A percentile compares a stretch with the other conserved stretches of the same genome.
phyloP scores from a whole-genome alignment of 2,888 invertebrate genomes.

The Polylopha cassiicola region DNA sequence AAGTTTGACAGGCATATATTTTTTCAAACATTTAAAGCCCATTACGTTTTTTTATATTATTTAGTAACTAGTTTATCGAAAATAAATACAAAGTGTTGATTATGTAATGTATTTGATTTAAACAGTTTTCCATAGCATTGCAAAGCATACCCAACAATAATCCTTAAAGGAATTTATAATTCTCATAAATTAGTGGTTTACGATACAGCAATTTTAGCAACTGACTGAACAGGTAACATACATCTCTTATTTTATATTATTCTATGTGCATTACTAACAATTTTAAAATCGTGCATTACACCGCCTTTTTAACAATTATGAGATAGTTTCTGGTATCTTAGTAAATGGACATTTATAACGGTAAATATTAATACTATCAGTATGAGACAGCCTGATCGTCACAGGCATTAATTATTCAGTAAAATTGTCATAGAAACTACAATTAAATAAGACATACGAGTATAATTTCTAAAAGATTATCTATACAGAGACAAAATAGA shows the following conservation, averaged over 20 bases:
- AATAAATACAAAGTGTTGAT: too few relatives aligned
- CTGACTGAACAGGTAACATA: constrained; percentile 14
- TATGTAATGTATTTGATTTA: too few relatives aligned
- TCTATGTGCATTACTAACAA: constrained; percentile 16
- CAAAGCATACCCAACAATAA: constrained; percentile 8
- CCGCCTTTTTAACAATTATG: constrained; percentile 10
- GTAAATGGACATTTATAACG: constrained; percentile 15
- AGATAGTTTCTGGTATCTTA: neutral
- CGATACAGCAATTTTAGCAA: constrained; percentile 13
- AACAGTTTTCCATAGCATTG: too few relatives aligned
- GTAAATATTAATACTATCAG: constrained; percentile 17
- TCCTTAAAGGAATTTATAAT: constrained; percentile 9
- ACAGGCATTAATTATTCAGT: constrained; percentile 9
- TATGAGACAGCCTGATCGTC: constrained; percentile 6
- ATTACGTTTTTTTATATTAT: too few relatives aligned
- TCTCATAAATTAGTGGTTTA: constrained; percentile 3
- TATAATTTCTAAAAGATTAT: constrained; percentile 57
- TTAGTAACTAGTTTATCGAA: too few relatives aligned
- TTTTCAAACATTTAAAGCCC: too few relatives aligned
- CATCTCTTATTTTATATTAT: constrained; percentile 15
- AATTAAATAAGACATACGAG: constrained; percentile 58
- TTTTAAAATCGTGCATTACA: constrained; percentile 9
- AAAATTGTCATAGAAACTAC: constrained; percentile 32
- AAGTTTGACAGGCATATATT: too few relatives aligned
- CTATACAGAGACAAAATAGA: constrained; percentile 53